These are phyloP conservation scores for Limnodromus scolopaceus DNA, from an alignment of 2,797 vertebrate genomes.

Conservation along the genomic window DNA sequence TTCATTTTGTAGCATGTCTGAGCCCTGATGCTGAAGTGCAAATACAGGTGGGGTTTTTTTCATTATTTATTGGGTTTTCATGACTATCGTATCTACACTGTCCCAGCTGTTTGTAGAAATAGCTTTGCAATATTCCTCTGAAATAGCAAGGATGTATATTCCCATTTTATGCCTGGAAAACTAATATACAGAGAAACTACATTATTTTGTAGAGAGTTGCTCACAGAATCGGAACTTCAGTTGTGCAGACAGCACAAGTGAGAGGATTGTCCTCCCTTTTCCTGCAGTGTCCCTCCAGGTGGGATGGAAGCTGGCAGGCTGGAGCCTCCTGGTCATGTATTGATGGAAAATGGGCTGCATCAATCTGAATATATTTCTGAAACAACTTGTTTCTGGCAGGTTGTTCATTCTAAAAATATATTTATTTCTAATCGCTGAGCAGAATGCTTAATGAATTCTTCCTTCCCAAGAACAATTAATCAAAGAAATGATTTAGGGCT, in stretches of 20 bases:
- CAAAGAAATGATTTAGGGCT: constrained; percentile 55
- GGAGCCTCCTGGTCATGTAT: not conserved
- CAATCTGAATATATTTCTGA: constrained; percentile 46
- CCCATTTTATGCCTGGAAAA: not conserved
- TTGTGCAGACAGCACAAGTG: not conserved
- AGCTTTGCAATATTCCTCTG: not conserved
- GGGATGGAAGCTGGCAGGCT: not conserved
- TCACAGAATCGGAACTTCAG: not conserved
- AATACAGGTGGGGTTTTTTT: accelerated
- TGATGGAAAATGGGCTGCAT: constrained; percentile 44
- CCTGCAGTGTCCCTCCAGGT: not conserved
- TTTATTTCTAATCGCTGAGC: constrained; percentile 69
- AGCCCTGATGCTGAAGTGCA: not conserved
- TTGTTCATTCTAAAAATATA: constrained; percentile 66
- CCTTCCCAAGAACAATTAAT: constrained; percentile 68
- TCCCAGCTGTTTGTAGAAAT: not conserved
- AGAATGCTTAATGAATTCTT: constrained; percentile 65
- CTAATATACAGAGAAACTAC: not conserved
- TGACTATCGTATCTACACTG: not conserved
- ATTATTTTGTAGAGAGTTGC: not conserved
- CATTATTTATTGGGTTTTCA: not conserved
- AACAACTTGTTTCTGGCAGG: constrained; percentile 68
- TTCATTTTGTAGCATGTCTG: not conserved
- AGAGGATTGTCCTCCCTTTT: not conserved
- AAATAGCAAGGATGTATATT: not conserved